Conservation (phyloP, 2,797 vertebrate genomes). For the Remorina albescens region DNA sequence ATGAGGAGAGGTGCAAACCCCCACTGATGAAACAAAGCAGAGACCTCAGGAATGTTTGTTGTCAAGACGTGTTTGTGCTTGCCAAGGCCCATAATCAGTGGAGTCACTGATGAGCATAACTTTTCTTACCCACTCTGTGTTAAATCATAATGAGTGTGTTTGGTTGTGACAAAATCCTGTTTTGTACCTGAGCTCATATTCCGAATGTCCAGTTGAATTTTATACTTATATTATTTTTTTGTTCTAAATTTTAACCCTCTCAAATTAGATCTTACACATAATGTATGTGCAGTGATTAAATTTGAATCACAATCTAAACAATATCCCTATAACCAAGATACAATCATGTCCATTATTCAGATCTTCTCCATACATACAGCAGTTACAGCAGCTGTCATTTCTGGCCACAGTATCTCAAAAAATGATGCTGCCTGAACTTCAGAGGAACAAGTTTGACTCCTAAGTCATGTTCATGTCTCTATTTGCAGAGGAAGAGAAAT, state of each 20-base stretch:
- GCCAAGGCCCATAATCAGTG: conserved; percentile 48
- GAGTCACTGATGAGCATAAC: conserved; percentile 33
- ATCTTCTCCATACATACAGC: neutral
- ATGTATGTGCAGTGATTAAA: neutral
- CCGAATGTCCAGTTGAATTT: neutral
- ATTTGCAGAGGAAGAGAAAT: neutral
- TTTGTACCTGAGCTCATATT: neutral
- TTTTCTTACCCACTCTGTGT: conserved; percentile 13
- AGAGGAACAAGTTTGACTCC: neutral
- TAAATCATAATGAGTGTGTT: neutral
- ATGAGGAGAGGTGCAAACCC: neutral
- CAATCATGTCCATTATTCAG: neutral
- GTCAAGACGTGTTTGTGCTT: conserved; percentile 50
- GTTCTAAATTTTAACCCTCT: neutral
- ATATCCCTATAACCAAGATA: neutral
- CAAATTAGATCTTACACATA: neutral
- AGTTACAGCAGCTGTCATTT: neutral
- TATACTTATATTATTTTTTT: neutral
- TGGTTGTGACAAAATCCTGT: conserved; percentile 3
- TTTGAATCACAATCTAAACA: neutral
- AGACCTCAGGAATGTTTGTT: conserved; percentile 62
- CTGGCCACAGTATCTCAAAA: neutral
- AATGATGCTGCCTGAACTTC: neutral
- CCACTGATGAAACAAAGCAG: conserved; percentile 3
- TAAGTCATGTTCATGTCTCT: conserved; percentile 24